Evolutionary conservation across 2,888 invertebrate species (phyloP).

Genomic region (Tyria jacobaeae): DNA sequence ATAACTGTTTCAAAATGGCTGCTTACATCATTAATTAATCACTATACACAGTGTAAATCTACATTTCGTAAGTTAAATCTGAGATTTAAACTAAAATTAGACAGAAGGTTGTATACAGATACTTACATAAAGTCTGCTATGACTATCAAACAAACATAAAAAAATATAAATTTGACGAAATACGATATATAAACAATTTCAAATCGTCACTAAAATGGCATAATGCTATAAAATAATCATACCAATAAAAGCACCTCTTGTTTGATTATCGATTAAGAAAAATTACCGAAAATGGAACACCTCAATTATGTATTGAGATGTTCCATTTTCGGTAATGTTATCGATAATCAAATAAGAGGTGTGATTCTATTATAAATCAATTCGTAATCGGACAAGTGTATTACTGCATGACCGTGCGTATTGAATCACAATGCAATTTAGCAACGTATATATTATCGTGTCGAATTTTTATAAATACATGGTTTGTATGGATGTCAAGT

Average conservation of each 20-base stretch:
- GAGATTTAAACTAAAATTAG: background rate
- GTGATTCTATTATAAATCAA: conserved; percentile 48
- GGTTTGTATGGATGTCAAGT: conserved; percentile 22
- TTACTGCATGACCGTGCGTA: conserved; percentile 63
- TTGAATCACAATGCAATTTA: conserved; percentile 57
- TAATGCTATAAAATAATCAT: conserved; percentile 27
- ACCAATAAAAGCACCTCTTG: conserved; percentile 24
- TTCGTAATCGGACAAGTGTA: conserved; percentile 56
- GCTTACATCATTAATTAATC: conserved; percentile 39
- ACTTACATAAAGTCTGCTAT: background rate
- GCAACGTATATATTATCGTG: conserved; percentile 52
- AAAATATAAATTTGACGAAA: conserved; percentile 7
- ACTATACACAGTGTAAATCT: conserved; percentile 24
- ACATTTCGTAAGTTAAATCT: conserved; percentile 29
- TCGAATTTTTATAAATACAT: conserved; percentile 45
- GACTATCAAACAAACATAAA: background rate
- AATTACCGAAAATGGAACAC: conserved; percentile 15
- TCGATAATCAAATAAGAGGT: conserved; percentile 44
- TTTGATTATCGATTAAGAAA: too few species aligned
- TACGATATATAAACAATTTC: conserved; percentile 22
- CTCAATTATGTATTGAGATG: conserved; percentile 47
- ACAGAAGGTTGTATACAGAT: conserved; percentile 22
- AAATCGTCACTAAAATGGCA: conserved; percentile 11
- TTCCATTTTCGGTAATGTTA: conserved; percentile 41
- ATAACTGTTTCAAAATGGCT: conserved; percentile 34